phyloP scores from a whole-genome alignment of 2,888 invertebrate genomes.

The Cinara cedri region DNA sequence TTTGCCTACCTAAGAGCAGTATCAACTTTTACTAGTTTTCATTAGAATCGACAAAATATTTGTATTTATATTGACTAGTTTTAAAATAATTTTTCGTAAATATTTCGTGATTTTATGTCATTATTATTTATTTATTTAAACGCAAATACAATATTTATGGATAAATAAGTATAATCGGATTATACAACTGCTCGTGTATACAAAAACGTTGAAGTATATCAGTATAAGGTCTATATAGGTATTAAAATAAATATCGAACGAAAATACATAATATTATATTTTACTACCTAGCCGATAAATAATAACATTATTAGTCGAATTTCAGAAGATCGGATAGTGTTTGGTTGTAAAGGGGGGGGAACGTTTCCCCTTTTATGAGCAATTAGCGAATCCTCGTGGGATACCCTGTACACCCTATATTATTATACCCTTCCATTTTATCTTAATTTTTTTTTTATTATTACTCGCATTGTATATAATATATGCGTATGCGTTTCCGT shows the following conservation, averaged over 20 bases:
- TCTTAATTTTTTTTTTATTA: not conserved
- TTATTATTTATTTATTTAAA: too few species aligned
- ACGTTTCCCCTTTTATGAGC: too few species aligned
- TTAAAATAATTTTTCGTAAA: too few species aligned
- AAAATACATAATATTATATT: not conserved
- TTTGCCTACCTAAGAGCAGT: too few species aligned
- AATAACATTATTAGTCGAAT: not conserved
- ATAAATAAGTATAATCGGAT: not conserved
- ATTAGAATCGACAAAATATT: too few species aligned
- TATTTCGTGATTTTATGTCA: too few species aligned
- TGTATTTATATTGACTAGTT: too few species aligned
- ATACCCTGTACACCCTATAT: too few species aligned
- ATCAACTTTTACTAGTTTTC: too few species aligned
- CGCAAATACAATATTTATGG: too few species aligned
- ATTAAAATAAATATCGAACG: not conserved
- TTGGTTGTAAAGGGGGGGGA: too few species aligned
- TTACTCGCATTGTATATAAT: not conserved
- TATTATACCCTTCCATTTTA: not conserved
- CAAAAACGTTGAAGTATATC: not conserved
- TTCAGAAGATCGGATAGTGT: not conserved
- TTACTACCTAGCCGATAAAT: not conserved
- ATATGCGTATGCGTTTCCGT: not conserved
- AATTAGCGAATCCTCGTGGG: too few species aligned
- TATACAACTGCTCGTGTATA: not conserved
- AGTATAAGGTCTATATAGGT: not conserved